phyloP scores from a whole-genome alignment of 2,797 vertebrate genomes.

The Smutsia temminckii region DNA sequence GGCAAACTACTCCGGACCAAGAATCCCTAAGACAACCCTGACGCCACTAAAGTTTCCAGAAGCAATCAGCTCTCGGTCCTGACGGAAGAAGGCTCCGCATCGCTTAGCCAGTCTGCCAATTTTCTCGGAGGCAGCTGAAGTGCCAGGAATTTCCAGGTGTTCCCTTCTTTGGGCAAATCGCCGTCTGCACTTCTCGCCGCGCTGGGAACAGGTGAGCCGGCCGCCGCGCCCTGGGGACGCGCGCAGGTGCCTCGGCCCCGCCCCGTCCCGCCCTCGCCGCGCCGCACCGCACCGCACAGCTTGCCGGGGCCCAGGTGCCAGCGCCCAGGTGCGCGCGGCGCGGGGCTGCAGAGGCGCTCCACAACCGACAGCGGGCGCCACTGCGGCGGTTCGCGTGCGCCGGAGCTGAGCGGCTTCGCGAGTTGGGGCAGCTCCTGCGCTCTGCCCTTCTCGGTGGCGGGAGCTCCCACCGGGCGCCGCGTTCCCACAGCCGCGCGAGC shows the following conservation, averaged over 20 bases:
- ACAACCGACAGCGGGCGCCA: slow-evolving; percentile 81
- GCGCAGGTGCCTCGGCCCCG: slow-evolving; percentile 6
- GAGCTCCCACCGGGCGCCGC: slow-evolving; percentile 56
- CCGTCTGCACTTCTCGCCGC: fast-evolving
- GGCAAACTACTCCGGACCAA: background rate
- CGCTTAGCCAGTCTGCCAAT: background rate
- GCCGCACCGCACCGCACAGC: background rate
- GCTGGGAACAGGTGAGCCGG: slow-evolving; percentile 48
- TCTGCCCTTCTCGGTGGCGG: background rate
- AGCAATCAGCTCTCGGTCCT: background rate
- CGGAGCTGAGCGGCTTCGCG: slow-evolving; percentile 15
- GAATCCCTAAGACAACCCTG: background rate
- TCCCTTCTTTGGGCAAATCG: background rate
- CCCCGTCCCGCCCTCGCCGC: background rate
- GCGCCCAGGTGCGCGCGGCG: slow-evolving; percentile 48
- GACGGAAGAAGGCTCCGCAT: background rate
- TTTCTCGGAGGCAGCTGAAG: background rate
- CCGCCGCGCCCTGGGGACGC: background rate
- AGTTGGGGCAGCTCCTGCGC: slow-evolving; percentile 67
- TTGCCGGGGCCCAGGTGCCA: slow-evolving; percentile 49
- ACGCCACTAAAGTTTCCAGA: slow-evolving; percentile 16
- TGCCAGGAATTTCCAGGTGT: background rate
- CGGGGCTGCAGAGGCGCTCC: slow-evolving; percentile 60
- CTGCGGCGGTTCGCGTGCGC: slow-evolving; percentile 47
- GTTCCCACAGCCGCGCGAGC: background rate